phyloP scores from a whole-genome alignment of 2,888 invertebrate genomes.

The Drosophila rellima region DNA sequence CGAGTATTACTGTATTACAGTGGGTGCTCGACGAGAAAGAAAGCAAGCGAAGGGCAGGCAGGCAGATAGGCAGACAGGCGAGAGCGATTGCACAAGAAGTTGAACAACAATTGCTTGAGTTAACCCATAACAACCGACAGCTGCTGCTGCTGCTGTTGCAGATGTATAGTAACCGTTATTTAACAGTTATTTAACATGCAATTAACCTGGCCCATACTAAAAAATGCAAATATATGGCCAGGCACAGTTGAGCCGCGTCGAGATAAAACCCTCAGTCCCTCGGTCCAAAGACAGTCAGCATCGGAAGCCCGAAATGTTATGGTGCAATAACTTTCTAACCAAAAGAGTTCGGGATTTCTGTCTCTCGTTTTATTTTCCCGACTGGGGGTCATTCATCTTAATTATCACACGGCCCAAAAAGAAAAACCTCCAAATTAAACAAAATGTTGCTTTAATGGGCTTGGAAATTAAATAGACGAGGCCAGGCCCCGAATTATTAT shows the following conservation, averaged over 20 bases:
- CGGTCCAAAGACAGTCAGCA: conserved; percentile 17
- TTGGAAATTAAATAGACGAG: conserved; percentile 69
- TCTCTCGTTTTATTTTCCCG: not conserved
- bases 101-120: conserved; percentile 57
- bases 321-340: conserved; percentile 79
- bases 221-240: conserved; percentile 64
- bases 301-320: conserved; percentile 48
- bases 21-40: conserved; percentile 49
- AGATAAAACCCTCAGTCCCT: conserved; percentile 34
- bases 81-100: conserved; percentile 70
- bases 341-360: conserved; percentile 13
- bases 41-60: conserved; percentile 29
- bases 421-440: conserved; percentile 60
- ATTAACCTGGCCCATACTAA: conserved; percentile 68
- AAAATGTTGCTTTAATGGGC: conserved; percentile 62
- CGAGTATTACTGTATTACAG: conserved; percentile 55
- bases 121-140: conserved; percentile 55
- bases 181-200: conserved; percentile 81
- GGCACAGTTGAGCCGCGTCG: conserved; percentile 43
- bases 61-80: not conserved
- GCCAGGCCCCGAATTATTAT: conserved; percentile 49
- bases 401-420: conserved; percentile 70
- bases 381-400: conserved; percentile 77
- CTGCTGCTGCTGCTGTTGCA: conserved; percentile 42
- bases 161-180: conserved; percentile 67